These are phyloP conservation scores for Epizoanthus rinbou DNA, from an alignment of 92 coral and sea anemone genomes.

Conservation along the genomic window DNA sequence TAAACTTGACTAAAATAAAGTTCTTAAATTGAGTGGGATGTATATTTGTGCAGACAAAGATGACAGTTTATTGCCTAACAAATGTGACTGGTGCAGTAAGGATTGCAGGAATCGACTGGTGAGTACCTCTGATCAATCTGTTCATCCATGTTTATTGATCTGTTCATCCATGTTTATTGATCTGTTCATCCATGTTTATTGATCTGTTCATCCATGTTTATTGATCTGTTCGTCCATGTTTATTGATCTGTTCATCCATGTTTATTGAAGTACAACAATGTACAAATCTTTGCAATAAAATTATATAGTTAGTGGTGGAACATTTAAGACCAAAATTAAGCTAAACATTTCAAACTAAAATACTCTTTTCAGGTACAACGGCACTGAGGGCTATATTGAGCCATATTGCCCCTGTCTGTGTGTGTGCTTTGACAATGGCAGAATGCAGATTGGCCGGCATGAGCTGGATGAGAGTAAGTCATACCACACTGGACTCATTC, in stretches of 20 bases:
- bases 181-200: too few relatives aligned
- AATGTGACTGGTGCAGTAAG: conserved; percentile 96
- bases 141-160: too few relatives aligned
- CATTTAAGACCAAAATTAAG: background rate
- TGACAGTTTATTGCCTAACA: conserved; percentile 83
- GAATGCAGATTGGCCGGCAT: conserved; percentile 96
- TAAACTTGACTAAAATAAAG: too few relatives aligned
- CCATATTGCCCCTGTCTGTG: conserved; percentile 90
- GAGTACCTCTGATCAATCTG: background rate
- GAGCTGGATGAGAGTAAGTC: conserved; percentile 95
- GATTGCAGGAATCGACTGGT: conserved; percentile 92
- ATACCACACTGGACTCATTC: background rate
- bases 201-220: too few relatives aligned
- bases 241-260: too few relatives aligned
- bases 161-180: background rate
- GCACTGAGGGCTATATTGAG: conserved; percentile 77
- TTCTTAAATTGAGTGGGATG: background rate
- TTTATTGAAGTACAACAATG: too few relatives aligned
- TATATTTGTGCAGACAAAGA: conserved; percentile 76
- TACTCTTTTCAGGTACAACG: conserved; percentile 76
- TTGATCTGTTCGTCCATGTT: background rate
- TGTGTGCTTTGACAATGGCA: conserved; percentile 93
- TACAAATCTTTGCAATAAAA: too few relatives aligned
- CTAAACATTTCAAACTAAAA: background rate
- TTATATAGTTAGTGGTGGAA: too few relatives aligned